phyloP scores from a whole-genome alignment of 1,140 invertebrate species.

The Apis dorsata region DNA sequence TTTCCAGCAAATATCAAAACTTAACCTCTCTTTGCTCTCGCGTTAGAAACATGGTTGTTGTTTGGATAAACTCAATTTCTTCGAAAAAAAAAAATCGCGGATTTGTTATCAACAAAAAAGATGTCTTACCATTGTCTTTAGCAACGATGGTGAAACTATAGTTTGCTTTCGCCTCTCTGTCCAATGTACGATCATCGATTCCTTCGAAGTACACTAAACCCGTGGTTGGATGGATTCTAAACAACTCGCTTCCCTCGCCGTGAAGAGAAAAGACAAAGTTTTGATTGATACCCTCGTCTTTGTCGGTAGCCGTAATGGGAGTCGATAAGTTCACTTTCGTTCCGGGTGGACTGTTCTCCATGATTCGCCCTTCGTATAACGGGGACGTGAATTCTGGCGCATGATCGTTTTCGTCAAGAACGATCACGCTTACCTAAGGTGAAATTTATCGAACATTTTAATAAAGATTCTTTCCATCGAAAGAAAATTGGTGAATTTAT shows the following conservation, averaged over 20 bases:
- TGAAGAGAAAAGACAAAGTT: slow-evolving; percentile 87
- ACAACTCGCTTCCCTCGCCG: slow-evolving; percentile 88
- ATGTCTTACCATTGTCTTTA: slow-evolving; percentile 82
- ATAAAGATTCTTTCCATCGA: no score
- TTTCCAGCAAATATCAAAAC: neutral
- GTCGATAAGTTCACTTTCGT: slow-evolving; percentile 87
- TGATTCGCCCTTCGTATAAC: slow-evolving; percentile 88
- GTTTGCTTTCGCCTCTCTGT: slow-evolving; percentile 86
- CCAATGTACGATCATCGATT: slow-evolving; percentile 80
- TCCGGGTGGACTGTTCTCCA: slow-evolving; percentile 87
- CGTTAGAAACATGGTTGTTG: neutral
- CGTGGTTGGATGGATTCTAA: slow-evolving; percentile 86
- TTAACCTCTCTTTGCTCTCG: neutral
- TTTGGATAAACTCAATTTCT: no score
- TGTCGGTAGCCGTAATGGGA: slow-evolving; percentile 86
- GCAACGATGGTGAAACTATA: slow-evolving; percentile 88
- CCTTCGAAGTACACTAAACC: slow-evolving; percentile 84
- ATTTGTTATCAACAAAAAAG: neutral
- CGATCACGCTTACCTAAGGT: slow-evolving; percentile 84
- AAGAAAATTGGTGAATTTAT: neutral
- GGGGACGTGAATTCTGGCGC: slow-evolving; percentile 88
- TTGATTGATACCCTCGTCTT: slow-evolving; percentile 89
- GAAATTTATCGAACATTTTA: neutral
- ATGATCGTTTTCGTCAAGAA: slow-evolving; percentile 95
- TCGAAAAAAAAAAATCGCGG: neutral